These are phyloP conservation scores for Tringa solitaria DNA, from an alignment of 2,113 vertebrate genomes.

Conservation along the genomic window DNA sequence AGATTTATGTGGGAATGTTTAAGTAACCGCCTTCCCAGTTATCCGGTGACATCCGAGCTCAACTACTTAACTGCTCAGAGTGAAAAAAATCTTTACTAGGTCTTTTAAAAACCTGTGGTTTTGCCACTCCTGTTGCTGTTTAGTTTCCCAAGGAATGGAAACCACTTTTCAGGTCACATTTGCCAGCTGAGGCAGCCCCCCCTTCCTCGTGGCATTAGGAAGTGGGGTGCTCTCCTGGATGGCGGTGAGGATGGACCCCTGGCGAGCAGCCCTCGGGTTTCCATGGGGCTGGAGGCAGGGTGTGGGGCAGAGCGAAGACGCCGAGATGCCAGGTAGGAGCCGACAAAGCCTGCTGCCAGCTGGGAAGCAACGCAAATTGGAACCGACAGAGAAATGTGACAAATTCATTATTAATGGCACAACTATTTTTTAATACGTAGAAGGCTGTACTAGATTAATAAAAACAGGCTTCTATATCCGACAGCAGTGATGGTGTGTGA, in stretches of 20 bases:
- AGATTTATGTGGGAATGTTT: neutral
- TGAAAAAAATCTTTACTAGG: neutral
- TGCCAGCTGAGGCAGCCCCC: neutral
- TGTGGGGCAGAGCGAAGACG: neutral
- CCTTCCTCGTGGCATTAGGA: neutral
- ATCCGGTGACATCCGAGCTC: neutral
- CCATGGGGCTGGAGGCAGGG: neutral
- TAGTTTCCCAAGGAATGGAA: neutral
- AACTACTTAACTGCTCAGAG: neutral
- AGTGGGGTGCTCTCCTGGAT: neutral
- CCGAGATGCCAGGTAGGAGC: neutral
- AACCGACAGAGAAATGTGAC: conserved; percentile 34
- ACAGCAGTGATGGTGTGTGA: neutral
- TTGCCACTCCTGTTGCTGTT: neutral
- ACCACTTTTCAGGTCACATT: neutral
- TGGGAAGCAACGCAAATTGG: neutral
- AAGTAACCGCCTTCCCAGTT: neutral
- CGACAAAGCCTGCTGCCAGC: neutral
- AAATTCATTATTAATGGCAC: conserved; percentile 60
- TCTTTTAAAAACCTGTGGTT: neutral
- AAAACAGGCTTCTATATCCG: neutral
- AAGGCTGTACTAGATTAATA: conserved; percentile 48
- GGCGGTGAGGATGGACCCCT: neutral
- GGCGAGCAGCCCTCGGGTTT: neutral
- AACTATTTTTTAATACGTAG: conserved; percentile 34